A percentile compares a stretch with the other conserved stretches of the same genome.
phyloP scores from a whole-genome alignment of 2,888 invertebrate genomes.

The Oconnorella tubifera region DNA sequence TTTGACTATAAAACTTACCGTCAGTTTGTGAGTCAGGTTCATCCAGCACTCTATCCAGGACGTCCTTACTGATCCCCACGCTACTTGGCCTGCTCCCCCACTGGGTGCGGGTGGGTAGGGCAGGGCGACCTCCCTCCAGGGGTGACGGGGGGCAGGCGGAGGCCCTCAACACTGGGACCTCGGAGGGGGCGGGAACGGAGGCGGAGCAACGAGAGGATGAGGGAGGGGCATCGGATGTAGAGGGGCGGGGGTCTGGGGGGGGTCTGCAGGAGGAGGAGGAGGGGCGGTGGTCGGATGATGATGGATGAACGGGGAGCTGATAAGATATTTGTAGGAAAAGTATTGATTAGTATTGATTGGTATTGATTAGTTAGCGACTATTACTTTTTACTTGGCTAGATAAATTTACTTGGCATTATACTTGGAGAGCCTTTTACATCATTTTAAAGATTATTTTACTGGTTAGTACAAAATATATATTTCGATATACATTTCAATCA shows the following conservation, averaged over 20 bases:
- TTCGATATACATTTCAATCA: too few relatives aligned
- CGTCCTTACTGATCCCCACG: slow-evolving; percentile 15
- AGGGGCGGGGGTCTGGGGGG: neutral
- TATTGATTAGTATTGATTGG: too few relatives aligned
- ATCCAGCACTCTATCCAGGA: slow-evolving; percentile 16
- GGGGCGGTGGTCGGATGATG: neutral
- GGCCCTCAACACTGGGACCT: neutral
- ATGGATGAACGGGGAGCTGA: too few relatives aligned
- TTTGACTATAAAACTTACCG: too few relatives aligned
- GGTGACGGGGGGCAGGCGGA: slow-evolving; percentile 16
- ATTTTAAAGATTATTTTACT: too few relatives aligned
- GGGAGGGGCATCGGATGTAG: neutral
- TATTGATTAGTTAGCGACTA: too few relatives aligned
- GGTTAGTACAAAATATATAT: too few relatives aligned
- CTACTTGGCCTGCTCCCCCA: slow-evolving; percentile 21
- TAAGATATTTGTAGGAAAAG: too few relatives aligned
- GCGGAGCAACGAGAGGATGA: neutral
- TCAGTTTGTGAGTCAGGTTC: slow-evolving; percentile 16
- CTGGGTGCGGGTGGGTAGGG: slow-evolving; percentile 15
- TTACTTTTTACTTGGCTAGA: too few relatives aligned
- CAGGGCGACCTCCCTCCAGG: slow-evolving; percentile 16
- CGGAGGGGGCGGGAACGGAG: neutral
- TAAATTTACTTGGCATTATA: too few relatives aligned
- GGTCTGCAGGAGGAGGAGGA: neutral
- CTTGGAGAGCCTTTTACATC: too few relatives aligned